Conservation (phyloP, 2,113 vertebrate species). For the Athene cunicularia region DNA sequence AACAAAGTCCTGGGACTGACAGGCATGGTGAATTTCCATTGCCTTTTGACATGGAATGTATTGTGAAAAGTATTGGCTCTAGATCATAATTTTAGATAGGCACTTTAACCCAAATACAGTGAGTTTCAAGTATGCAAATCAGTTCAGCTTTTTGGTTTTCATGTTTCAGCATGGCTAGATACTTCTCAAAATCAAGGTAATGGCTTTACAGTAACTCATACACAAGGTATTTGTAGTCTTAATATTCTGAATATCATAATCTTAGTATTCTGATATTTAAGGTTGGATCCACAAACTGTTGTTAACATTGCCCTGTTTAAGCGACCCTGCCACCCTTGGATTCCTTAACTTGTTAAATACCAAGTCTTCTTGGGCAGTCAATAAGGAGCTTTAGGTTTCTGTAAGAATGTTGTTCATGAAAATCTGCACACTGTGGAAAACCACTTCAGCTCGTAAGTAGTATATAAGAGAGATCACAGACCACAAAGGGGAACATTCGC, state of each 20-base stretch:
- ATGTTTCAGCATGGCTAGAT: background rate
- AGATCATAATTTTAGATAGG: slow-evolving; percentile 2
- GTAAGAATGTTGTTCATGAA: background rate
- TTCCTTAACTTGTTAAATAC: background rate
- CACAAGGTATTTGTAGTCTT: background rate
- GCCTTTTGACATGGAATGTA: background rate
- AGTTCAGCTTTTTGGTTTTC: background rate
- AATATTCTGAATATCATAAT: background rate
- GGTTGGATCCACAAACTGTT: background rate
- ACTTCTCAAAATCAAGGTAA: background rate
- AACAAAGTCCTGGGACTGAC: background rate
- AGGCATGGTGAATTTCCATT: background rate
- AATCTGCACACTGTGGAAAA: background rate
- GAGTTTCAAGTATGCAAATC: background rate
- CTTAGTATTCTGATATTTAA: background rate
- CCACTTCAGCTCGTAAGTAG: background rate
- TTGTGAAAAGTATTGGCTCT: slow-evolving; percentile 1
- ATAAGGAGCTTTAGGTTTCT: background rate
- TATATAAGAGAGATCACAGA: background rate
- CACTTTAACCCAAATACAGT: background rate
- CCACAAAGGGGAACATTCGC: background rate
- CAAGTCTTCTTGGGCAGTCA: background rate
- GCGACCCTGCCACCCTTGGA: background rate
- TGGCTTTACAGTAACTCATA: background rate
- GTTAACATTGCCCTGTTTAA: background rate